Conservation (phyloP, 2,888 invertebrate species). For the Polyommatus iphigenia region DNA sequence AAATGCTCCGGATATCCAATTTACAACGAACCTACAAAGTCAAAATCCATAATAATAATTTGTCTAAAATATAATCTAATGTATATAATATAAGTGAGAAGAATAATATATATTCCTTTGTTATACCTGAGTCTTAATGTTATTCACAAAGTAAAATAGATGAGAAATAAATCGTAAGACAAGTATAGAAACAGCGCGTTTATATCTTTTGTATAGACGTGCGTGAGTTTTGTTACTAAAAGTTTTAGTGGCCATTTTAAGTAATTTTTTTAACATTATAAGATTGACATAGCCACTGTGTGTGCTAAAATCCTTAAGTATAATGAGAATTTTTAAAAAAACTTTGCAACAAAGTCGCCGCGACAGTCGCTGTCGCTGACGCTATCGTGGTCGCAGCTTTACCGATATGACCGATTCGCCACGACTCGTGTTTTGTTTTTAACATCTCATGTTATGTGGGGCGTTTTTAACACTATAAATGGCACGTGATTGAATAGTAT, state of each 20-base stretch:
- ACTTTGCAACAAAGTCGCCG: conserved; percentile 12
- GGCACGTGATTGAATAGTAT: background rate
- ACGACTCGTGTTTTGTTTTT: conserved; percentile 34
- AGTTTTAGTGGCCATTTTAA: background rate
- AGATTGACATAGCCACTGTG: no score
- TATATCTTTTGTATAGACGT: background rate
- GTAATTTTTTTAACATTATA: no score
- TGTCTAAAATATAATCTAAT: no score
- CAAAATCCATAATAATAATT: no score
- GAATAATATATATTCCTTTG: no score
- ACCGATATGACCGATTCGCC: conserved; percentile 40
- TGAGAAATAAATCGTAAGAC: background rate
- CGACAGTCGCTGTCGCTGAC: background rate
- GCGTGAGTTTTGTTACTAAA: background rate
- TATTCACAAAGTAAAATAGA: background rate
- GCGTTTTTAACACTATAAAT: conserved; percentile 15
- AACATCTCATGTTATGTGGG: conserved; percentile 28
- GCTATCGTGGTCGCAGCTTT: conserved; percentile 17
- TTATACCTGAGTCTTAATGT: no score
- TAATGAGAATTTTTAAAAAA: background rate
- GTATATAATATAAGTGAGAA: no score
- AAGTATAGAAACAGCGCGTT: background rate
- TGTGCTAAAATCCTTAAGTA: no score
- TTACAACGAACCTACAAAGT: no score
- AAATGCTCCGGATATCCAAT: no score